These are phyloP conservation scores for Metacarcinus magister DNA, from an alignment of 2,888 invertebrate species.

Conservation along the genomic window DNA sequence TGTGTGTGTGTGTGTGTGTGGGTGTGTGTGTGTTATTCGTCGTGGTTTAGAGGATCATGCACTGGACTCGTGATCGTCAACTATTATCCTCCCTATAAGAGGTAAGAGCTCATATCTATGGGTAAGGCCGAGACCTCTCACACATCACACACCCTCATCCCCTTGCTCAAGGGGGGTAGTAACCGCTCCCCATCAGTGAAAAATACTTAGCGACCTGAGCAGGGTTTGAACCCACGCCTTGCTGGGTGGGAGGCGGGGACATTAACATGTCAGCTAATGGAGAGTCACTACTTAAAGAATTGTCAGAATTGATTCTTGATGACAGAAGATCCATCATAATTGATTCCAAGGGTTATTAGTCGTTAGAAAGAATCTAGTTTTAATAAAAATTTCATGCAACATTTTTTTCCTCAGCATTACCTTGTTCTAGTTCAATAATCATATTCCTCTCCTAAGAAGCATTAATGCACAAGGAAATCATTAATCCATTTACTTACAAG, in stretches of 20 bases:
- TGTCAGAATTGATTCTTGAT: not conserved
- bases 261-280: not conserved
- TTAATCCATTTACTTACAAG: conserved; percentile 45
- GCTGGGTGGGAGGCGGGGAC: too few relatives aligned
- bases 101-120: too few relatives aligned
- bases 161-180: too few relatives aligned
- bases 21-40: not conserved
- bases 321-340: not conserved
- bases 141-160: too few relatives aligned
- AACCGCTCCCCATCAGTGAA: too few relatives aligned
- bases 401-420: not conserved
- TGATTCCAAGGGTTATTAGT: not conserved
- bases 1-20: conserved; percentile 28
- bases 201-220: too few relatives aligned
- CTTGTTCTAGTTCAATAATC: not conserved
- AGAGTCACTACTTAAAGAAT: not conserved
- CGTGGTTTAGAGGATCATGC: too few relatives aligned
- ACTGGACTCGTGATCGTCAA: too few relatives aligned
- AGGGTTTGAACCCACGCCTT: too few relatives aligned
- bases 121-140: too few relatives aligned
- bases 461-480: not conserved
- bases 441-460: not conserved
- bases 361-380: not conserved
- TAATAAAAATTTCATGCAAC: not conserved
- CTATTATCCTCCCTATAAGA: too few relatives aligned